Evolutionary conservation across 2,888 invertebrate genomes (phyloP).

Genomic region (Neoitamus cyanurus): DNA sequence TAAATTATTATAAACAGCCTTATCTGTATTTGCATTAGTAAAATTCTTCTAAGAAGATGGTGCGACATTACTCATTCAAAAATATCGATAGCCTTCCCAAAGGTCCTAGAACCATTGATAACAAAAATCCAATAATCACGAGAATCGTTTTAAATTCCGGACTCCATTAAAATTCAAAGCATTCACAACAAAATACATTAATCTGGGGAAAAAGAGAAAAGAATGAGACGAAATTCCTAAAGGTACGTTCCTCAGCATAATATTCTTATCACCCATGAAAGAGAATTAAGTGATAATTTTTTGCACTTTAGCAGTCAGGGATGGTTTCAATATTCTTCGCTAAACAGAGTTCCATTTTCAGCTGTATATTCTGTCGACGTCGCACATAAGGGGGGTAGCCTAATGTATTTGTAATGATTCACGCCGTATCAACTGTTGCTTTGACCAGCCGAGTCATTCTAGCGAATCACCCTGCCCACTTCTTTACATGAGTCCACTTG

Average conservation of each 20-base stretch:
- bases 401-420: background rate
- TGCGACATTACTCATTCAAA: no score
- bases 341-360: background rate
- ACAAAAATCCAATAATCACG: no score
- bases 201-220: background rate
- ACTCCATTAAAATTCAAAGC: background rate
- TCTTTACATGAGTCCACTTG: slow-evolving; percentile 9
- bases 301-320: background rate
- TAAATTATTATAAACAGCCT: no score
- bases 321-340: background rate
- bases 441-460: background rate
- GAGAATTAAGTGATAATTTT: slow-evolving; percentile 5
- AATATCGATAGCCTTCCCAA: no score
- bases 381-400: background rate
- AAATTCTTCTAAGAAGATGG: no score
- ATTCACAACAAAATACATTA: background rate
- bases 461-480: background rate
- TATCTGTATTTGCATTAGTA: no score
- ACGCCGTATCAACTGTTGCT: background rate
- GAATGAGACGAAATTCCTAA: background rate
- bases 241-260: background rate
- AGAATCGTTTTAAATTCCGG: no score
- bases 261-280: slow-evolving; percentile 1
- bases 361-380: background rate
- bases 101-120: no score